These are phyloP conservation scores for Leucozona laternaria DNA, from an alignment of 2,888 invertebrate species.

Conservation along the genomic window DNA sequence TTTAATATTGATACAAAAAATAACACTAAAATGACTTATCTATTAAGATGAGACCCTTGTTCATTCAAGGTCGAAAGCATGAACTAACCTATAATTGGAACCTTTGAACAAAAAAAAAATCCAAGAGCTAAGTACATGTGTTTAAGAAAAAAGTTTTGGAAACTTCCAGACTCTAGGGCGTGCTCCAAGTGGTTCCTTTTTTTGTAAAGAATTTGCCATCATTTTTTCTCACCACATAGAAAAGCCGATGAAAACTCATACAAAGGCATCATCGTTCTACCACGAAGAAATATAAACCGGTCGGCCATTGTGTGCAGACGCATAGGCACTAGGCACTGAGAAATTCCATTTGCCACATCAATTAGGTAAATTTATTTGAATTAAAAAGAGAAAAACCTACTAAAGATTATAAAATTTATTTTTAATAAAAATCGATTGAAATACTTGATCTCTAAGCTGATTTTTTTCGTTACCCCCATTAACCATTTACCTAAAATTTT, in stretches of 20 bases:
- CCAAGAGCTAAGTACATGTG: neutral
- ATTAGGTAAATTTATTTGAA: neutral
- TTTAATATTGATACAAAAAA: neutral
- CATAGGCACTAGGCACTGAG: neutral
- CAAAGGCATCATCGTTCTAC: neutral
- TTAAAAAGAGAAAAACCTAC: neutral
- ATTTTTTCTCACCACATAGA: neutral
- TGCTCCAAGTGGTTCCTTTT: constrained; percentile 13
- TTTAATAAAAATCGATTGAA: constrained; percentile 16
- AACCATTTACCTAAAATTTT: constrained; percentile 8
- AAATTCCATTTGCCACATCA: neutral
- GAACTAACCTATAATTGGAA: neutral
- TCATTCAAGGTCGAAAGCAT: neutral
- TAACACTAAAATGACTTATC: neutral
- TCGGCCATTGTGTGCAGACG: constrained; percentile 7
- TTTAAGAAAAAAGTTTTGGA: neutral
- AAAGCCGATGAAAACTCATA: constrained; percentile 3
- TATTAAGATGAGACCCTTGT: neutral
- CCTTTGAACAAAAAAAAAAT: neutral
- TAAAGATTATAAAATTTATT: neutral
- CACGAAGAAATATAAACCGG: constrained; percentile 27
- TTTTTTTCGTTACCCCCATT: neutral
- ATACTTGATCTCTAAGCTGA: neutral
- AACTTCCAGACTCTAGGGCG: constrained; percentile 36
- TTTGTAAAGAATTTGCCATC: constrained; percentile 9